Conservation (phyloP, 2,888 invertebrate genomes). For the Gandaritis pyraliata region DNA sequence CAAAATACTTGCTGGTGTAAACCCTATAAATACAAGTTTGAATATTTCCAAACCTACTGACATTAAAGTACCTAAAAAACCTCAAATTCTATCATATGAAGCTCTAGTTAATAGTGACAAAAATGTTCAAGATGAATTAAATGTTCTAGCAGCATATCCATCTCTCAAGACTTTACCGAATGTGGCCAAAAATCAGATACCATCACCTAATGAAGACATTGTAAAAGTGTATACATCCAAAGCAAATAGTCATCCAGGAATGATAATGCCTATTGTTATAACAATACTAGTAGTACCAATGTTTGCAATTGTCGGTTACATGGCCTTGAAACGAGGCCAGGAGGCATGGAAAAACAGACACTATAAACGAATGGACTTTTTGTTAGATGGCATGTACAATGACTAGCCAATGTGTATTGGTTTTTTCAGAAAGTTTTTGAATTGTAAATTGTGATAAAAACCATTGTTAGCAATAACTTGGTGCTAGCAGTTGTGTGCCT, state of each 20-base stretch:
- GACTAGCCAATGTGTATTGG: constrained; percentile 76
- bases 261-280: constrained; percentile 90
- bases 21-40: constrained; percentile 21
- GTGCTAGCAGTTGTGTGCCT: constrained; percentile 39
- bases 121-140: constrained; percentile 41
- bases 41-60: constrained; percentile 22
- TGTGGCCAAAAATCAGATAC: constrained; percentile 49
- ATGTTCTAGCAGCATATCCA: constrained; percentile 41
- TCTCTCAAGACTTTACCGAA: constrained; percentile 47
- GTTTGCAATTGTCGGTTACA: constrained; percentile 87
- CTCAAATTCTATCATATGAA: constrained; percentile 61
- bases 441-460: constrained; percentile 24
- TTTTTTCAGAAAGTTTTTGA: constrained; percentile 10
- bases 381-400: constrained; percentile 95
- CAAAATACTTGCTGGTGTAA: not conserved
- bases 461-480: constrained; percentile 30
- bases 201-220: constrained; percentile 47
- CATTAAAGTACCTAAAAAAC: constrained; percentile 58
- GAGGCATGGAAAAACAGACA: constrained; percentile 95
- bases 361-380: constrained; percentile 94
- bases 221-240: constrained; percentile 48
- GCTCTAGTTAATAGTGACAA: constrained; percentile 53
- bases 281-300: constrained; percentile 90
- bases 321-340: constrained; percentile 88
- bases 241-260: constrained; percentile 81